A percentile compares a stretch with the other conserved stretches of the same genome.
phyloP scores from a whole-genome alignment of 2,888 invertebrate species.

The Odontothrips loti region DNA sequence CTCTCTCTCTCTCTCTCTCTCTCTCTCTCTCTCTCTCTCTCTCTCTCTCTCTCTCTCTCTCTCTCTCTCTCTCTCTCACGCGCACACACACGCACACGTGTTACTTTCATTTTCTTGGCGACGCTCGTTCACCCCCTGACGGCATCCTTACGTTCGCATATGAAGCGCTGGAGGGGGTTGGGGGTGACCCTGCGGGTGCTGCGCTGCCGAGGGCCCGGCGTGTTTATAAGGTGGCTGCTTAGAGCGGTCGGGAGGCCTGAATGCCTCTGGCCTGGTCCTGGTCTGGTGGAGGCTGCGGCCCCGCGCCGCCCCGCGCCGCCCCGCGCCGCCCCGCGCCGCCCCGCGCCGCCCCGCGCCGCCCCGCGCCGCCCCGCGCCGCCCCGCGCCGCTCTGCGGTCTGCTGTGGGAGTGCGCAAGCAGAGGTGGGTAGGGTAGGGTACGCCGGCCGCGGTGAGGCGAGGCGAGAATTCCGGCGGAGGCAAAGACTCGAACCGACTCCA shows the following conservation, averaged over 20 bases:
- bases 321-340: background rate
- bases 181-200: background rate
- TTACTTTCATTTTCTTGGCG: background rate
- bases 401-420: no score
- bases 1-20: no score
- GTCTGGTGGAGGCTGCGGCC: background rate
- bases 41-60: no score
- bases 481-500: no score
- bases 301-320: no score
- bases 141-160: background rate
- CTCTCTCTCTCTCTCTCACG: background rate
- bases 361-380: background rate
- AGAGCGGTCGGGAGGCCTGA: background rate
- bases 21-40: no score
- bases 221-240: slow-evolving; percentile 26
- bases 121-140: background rate
- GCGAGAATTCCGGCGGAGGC: no score
- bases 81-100: background rate
- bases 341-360: background rate
- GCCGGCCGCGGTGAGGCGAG: no score
- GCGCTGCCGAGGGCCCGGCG: background rate
- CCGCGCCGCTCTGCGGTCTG: no score
- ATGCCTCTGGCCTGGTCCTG: background rate
- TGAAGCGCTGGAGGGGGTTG: background rate
- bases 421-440: no score